Evolutionary conservation across 2,888 invertebrate genomes (phyloP).

Genomic region (Trypoxylon attenuatum): DNA sequence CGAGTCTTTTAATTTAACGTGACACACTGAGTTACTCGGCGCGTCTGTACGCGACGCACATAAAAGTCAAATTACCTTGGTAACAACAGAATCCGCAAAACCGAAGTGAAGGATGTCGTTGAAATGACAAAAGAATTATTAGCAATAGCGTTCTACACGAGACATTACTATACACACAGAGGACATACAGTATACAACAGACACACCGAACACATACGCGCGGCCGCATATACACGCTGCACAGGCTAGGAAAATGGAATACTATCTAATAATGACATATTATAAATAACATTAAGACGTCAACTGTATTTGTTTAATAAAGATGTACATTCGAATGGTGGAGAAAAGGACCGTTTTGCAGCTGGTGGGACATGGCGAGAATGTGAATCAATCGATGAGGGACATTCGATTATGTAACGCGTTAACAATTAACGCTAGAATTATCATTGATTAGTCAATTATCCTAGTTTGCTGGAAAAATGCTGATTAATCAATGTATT

Average conservation of each 20-base stretch:
- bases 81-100: slow-evolving; percentile 62
- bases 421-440: too few relatives aligned
- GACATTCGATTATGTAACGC: too few relatives aligned
- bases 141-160: slow-evolving; percentile 63
- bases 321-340: slow-evolving; percentile 73
- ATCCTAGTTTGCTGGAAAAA: background rate
- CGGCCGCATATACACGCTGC: slow-evolving; percentile 73
- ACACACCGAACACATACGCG: slow-evolving; percentile 52
- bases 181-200: slow-evolving; percentile 9
- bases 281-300: slow-evolving; percentile 74
- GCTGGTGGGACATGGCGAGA: slow-evolving; percentile 21
- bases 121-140: slow-evolving; percentile 62
- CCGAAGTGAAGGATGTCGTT: slow-evolving; percentile 57
- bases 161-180: slow-evolving; percentile 33
- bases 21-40: slow-evolving; percentile 68
- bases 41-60: slow-evolving; percentile 71
- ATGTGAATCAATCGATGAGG: too few relatives aligned
- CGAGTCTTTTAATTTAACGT: slow-evolving; percentile 54
- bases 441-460: background rate
- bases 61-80: slow-evolving; percentile 71
- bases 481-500: background rate
- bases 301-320: slow-evolving; percentile 75
- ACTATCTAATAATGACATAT: slow-evolving; percentile 64
- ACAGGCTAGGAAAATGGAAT: slow-evolving; percentile 73
- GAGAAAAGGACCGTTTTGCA: slow-evolving; percentile 19